Conservation (phyloP, 2,113 vertebrate species). For the Gnathonemus longibarbis region DNA sequence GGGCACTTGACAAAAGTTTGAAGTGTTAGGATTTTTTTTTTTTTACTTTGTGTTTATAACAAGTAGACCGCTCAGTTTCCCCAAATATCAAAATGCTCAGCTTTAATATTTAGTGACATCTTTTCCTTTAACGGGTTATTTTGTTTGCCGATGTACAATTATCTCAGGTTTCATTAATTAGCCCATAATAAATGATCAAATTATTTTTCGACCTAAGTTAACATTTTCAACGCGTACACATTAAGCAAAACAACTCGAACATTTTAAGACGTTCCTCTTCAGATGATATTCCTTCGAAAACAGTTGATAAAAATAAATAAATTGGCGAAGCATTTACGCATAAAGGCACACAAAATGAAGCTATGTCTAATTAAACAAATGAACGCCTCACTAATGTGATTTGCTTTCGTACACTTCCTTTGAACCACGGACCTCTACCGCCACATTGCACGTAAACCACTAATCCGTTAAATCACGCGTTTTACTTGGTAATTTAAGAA, state of each 20-base stretch:
- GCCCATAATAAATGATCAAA: not conserved
- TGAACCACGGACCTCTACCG: not conserved
- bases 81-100: not conserved
- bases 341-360: not conserved
- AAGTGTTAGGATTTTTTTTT: not conserved
- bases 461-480: not conserved
- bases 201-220: not conserved
- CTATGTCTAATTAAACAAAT: not conserved
- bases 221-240: not conserved
- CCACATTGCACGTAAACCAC: not conserved
- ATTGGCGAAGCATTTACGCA: not conserved
- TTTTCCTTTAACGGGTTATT: not conserved
- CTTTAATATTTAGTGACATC: not conserved
- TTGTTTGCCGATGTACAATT: not conserved
- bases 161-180: not conserved
- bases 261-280: not conserved
- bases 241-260: not conserved
- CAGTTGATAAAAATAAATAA: not conserved
- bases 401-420: not conserved
- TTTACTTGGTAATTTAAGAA: not conserved
- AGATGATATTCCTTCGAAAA: not conserved
- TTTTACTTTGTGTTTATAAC: not conserved
- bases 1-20: not conserved
- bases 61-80: not conserved
- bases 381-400: not conserved